Evolutionary conservation across 2,797 vertebrate genomes (phyloP).

Genomic region (Hoplostethus atlanticus): DNA sequence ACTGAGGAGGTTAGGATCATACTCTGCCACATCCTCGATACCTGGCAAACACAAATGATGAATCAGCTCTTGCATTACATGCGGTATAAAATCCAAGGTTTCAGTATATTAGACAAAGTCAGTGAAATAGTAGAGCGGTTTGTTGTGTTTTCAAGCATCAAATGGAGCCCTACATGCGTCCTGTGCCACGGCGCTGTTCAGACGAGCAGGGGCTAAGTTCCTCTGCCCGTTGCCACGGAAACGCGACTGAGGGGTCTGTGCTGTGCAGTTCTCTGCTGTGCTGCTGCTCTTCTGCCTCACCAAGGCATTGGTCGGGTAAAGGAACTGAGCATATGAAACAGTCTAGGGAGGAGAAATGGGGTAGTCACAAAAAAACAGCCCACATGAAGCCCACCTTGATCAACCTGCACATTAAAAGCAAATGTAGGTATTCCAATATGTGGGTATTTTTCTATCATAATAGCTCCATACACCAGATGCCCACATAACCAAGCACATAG

Average conservation of each 20-base stretch:
- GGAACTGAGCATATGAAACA: constrained; percentile 95
- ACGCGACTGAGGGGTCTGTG: constrained; percentile 76
- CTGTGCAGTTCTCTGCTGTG: constrained; percentile 73
- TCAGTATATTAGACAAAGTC: not conserved
- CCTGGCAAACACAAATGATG: constrained; percentile 73
- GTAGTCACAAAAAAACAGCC: not conserved
- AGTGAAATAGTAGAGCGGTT: not conserved
- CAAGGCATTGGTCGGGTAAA: constrained; percentile 95
- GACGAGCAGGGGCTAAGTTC: constrained; percentile 79
- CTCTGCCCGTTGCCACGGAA: constrained; percentile 82
- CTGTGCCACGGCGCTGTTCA: constrained; percentile 64
- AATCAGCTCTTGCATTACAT: not conserved
- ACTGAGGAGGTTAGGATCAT: constrained; percentile 95
- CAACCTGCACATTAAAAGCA: not conserved
- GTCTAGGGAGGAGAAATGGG: constrained; percentile 80
- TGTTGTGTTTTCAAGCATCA: not conserved
- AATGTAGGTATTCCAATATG: not conserved
- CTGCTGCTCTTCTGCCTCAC: constrained; percentile 88
- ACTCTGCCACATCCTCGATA: constrained; percentile 88
- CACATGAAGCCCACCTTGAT: not conserved
- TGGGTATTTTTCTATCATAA: not conserved
- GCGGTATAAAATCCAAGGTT: constrained; percentile 5
- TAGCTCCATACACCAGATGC: not conserved
- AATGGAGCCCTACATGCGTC: constrained; percentile 72
- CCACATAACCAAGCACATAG: not conserved